These are phyloP conservation scores for Coracopsis vasa DNA, from an alignment of 2,113 vertebrate genomes.

Conservation along the genomic window DNA sequence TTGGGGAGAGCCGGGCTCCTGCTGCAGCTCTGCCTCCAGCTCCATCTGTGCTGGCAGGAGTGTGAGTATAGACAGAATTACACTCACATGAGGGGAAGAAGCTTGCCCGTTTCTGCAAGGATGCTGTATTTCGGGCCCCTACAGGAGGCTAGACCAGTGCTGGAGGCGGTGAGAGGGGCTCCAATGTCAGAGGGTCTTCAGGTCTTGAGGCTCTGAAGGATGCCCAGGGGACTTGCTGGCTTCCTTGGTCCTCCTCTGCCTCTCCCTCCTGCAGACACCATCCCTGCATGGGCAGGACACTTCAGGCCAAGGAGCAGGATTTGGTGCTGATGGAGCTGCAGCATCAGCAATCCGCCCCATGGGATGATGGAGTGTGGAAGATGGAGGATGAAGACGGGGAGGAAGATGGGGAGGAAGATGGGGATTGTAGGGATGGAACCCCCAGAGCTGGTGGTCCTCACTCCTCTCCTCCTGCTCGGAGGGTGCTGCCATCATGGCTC, in stretches of 20 bases:
- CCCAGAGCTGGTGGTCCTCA: not conserved
- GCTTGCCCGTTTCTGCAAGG: not conserved
- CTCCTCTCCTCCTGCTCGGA: not conserved
- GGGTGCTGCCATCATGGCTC: not conserved
- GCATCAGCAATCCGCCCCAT: rapidly evolving
- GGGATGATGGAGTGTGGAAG: not conserved
- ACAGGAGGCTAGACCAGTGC: not conserved
- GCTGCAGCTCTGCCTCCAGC: not conserved
- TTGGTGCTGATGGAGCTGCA: not conserved
- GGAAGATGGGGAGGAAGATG: not conserved
- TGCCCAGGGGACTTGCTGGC: not conserved
- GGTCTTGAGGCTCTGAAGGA: not conserved
- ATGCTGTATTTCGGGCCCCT: not conserved
- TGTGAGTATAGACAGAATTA: not conserved
- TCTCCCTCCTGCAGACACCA: not conserved
- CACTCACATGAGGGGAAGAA: not conserved
- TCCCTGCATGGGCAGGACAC: rapidly evolving
- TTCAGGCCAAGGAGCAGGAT: not conserved
- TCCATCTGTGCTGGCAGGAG: not conserved
- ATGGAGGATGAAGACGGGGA: not conserved
- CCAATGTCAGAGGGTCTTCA: not conserved
- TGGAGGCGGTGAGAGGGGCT: not conserved
- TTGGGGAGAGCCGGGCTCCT: not conserved
- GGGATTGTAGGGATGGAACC: not conserved
- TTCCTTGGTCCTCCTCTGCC: not conserved